Evolutionary conservation across 37 sponge, comb jelly and placozoan genomes (phyloP), one percentile per base, ranked within the genome.

Genomic region (Beroe forskalii): DNA sequence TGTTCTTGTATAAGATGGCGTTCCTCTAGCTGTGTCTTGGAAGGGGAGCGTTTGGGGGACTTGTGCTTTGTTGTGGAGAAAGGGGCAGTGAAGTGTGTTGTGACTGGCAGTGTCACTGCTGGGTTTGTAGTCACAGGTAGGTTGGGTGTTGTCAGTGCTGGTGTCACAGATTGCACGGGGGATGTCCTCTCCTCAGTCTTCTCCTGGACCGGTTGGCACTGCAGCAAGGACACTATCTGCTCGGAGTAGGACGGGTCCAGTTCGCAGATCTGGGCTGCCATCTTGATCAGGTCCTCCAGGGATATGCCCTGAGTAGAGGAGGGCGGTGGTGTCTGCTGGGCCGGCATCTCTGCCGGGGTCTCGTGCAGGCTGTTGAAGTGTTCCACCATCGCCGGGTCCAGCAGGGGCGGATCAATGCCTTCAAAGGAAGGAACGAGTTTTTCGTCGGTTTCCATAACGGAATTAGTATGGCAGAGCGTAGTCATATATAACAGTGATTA

Each of bases 281-380:
- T 35, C 35, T 43, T 80, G 8, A 80, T 43, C 55, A 80, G 86
- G 39, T 44, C 86, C 8, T 80, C 86, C n/a, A 80, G 86, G 17
- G 86, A 80, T 38, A 44, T n/a, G 8, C 30, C 28, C 86, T 80
- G 86, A 25, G 40, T 43, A 44, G 20, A 20, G 27, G 40, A 14
- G 3, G 48, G 2, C 22, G 48, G 30, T 23, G 0, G 2, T 44
- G 28, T 48, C 2, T 25, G 0, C 24, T 0, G 2, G 40, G 33
- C 32, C 4, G 35, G 20, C 39, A 14, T 28, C 19, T 27, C 35
- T 1, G 72, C 1, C 38, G 28, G 37, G 19, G 72, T 33, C 17
- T 33, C 28, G 33, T 69, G 72, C 2, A 69, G 38, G 38, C 32
- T 69, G 72, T 69, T 69, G 72, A 69, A 69, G 39, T 69, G 72